phyloP scores from a whole-genome alignment of 2,888 invertebrate species.

The Ferrisia virgata region DNA sequence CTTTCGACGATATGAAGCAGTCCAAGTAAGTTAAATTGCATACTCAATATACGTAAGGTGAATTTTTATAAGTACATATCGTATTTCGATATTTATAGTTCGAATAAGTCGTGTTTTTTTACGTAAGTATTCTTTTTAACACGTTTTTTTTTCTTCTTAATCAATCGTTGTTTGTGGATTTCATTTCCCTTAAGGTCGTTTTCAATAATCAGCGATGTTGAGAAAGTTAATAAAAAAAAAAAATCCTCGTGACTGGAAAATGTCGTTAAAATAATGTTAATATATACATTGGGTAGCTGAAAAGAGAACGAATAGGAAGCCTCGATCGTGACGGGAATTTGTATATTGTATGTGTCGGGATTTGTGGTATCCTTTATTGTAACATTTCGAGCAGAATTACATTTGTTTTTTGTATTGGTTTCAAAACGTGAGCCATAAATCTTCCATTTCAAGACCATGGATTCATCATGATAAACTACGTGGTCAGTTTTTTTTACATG shows the following conservation, averaged over 20 bases:
- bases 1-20: conserved; percentile 35
- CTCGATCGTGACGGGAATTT: conserved; percentile 32
- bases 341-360: conserved; percentile 16
- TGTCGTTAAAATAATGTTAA: conserved; percentile 40
- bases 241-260: conserved; percentile 34
- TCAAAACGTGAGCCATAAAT: conserved; percentile 15
- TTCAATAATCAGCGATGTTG: background rate
- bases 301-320: conserved; percentile 31
- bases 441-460: background rate
- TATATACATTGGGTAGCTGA: conserved; percentile 38
- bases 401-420: conserved; percentile 16
- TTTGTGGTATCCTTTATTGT: conserved; percentile 31
- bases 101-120: background rate
- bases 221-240: background rate
- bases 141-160: background rate
- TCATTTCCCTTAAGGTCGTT: background rate
- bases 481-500: background rate
- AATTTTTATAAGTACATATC: too few species aligned
- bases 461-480: background rate
- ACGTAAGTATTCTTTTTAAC: background rate
- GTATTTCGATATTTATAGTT: background rate
- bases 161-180: background rate
- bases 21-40: conserved; percentile 21
- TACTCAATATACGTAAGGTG: background rate
- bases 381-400: conserved; percentile 23